A percentile compares a stretch with the other conserved stretches of the same genome.
Conservation (phyloP, 2,113 vertebrate genomes). For the Cepphus grylle region DNA sequence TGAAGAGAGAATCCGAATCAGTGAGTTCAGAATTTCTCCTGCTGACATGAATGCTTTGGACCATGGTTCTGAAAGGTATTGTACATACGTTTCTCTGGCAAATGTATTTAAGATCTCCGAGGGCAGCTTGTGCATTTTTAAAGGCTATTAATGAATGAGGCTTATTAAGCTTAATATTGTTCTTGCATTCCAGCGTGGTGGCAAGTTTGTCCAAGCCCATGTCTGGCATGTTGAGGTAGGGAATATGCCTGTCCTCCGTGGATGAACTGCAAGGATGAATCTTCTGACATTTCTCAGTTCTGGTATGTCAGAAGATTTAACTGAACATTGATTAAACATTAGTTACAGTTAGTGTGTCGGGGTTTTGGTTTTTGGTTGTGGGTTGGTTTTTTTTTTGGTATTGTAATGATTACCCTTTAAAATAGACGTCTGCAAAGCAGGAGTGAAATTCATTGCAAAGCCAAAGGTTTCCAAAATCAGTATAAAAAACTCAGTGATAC, state of each 20-base stretch:
- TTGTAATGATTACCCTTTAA: neutral
- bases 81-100: neutral
- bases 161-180: neutral
- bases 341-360: neutral
- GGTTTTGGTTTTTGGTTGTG: neutral
- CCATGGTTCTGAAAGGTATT: conserved; percentile 91
- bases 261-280: neutral
- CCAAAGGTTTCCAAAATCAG: neutral
- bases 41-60: conserved; percentile 87
- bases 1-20: conserved; percentile 91
- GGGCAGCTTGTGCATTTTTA: neutral
- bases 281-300: neutral
- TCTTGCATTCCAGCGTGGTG: neutral
- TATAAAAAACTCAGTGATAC: neutral
- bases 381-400: neutral
- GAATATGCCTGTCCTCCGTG: accelerated
- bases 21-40: conserved; percentile 88
- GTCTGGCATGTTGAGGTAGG: neutral
- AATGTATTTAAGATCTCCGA: neutral
- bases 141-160: neutral
- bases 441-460: neutral
- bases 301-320: neutral
- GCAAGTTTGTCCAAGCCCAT: neutral
- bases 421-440: neutral
- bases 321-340: neutral